phyloP scores from a whole-genome alignment of 2,113 vertebrate species.

The Labrus mixtus region DNA sequence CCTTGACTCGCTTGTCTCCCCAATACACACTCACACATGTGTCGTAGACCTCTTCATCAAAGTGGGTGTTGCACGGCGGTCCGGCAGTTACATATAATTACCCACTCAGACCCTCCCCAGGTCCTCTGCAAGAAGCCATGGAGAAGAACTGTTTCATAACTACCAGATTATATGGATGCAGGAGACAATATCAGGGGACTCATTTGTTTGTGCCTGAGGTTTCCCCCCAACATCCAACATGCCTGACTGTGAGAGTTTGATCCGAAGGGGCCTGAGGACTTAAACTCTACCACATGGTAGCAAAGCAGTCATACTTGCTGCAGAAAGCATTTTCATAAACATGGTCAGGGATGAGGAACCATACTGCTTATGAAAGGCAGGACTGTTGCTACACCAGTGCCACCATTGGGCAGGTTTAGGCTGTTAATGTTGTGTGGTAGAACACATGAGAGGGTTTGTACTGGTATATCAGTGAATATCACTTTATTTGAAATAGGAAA shows the following conservation, averaged over 20 bases:
- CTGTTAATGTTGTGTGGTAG: slow-evolving; percentile 11
- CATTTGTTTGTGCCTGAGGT: slow-evolving; percentile 53
- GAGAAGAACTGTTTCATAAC: slow-evolving; percentile 59
- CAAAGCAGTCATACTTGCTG: slow-evolving; percentile 17
- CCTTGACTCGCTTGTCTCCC: slow-evolving; percentile 11
- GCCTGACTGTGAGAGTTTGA: slow-evolving; percentile 33
- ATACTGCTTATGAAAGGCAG: background rate
- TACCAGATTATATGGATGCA: slow-evolving; percentile 63
- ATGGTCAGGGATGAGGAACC: background rate
- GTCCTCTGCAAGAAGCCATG: slow-evolving; percentile 35
- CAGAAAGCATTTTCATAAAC: slow-evolving; percentile 25
- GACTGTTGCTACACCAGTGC: slow-evolving; percentile 4
- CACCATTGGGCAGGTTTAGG: background rate
- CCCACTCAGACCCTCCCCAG: slow-evolving; percentile 48
- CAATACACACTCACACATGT: slow-evolving; percentile 29
- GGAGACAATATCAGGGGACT: slow-evolving; percentile 53
- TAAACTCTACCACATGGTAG: background rate
- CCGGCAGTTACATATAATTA: slow-evolving; percentile 60
- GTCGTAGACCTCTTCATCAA: slow-evolving; percentile 53
- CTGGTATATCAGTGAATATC: slow-evolving; percentile 8
- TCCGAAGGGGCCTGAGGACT: slow-evolving; percentile 17
- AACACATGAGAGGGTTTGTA: slow-evolving; percentile 41
- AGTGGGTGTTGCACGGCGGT: slow-evolving; percentile 53
- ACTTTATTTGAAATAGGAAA: slow-evolving; percentile 1
- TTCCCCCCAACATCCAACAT: slow-evolving; percentile 54